Base-by-base conservation (phyloP, 2,888 invertebrate genomes). In the Gonocerus acuteangulatus region DNA sequence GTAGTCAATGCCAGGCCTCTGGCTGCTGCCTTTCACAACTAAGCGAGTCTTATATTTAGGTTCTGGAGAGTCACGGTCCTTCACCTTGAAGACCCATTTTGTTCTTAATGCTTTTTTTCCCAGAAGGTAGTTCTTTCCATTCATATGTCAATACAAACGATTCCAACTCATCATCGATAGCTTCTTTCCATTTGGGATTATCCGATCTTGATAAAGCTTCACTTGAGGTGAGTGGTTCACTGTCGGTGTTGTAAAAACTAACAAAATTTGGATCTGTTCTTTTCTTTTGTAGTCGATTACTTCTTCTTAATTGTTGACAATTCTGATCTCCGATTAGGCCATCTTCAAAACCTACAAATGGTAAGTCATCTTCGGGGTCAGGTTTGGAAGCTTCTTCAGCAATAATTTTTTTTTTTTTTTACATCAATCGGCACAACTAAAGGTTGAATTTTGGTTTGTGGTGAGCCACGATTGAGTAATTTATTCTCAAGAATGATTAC, bases 51-150 rank as follows among this genome's bases (percentile, higher is more conserved):
- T 70, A 45, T 61, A 69, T 21, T 58, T 62, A 2, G 48, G 23
- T 9, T 65, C 27, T 23, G 66, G 67, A 48, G 67, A 47, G 1
- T 63, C 16, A n/a, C 23, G n/a, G n/a, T n/a, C 56, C 45, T 66
- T 69, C 3, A 65, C 54, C 56, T 67, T 69, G 47, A 68, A 70
- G 0, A 69, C 68, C 70, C 70, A 71, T 45, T 69, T 71, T 16
- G 66, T 67, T 1, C 65, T 66, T 6, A 70, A 62, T 0, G 67
- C 39, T 19, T 44, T 59, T 18, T 36, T 54, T n/a, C 4, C 32
- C 47, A 18, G 15, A 7, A 9, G 58, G 62, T 9, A 61, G 62
- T n/a, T 47, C 63, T 2, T 69, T 13, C 27, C 47, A 21, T 27
- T 66, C 63, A 69, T 69, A 70, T 0, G 69, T 69, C 13, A 63